Evolutionary conservation across 2,113 vertebrate genomes (phyloP), one percentile per base, ranked within the genome.

Genomic region (Syrmaticus mikado): DNA sequence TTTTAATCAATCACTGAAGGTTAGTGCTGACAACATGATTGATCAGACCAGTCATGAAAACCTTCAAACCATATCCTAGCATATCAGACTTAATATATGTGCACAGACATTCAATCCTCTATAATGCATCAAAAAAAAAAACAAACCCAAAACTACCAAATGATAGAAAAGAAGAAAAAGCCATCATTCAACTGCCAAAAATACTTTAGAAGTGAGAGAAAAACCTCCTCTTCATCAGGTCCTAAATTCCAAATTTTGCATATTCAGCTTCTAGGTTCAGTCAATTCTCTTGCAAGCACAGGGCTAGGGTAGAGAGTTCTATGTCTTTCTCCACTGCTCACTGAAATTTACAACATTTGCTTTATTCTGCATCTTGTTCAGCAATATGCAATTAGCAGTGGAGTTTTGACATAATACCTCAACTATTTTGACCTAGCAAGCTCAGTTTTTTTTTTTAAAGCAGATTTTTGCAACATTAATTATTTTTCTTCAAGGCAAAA

Each of bases 1-100:
- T 97, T 96, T 96, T 96, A 97, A 97, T 98, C 96, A 91, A 58
- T 97, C 95, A 96, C 52, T 82, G 90, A 91, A 92, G 64, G 60
- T 89, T 96, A 82, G 46, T 36, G 72, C 68, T 97, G 97, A 97
- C 97, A 97, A 66, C 27, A 81, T 95, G 97, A 98, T 96, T 95
- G 95, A 97, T 96, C 87, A 94, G 92, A 22, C 15, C 68, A 62
- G 84, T 85, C 82, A 77, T 34, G 41, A 89, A 89, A 95, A 95
- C 45, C 87, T 85, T 92, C 58, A 85, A 93, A 79, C 62, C 62
- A 78, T 93, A 96, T 87, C 91, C 92, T 50, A 86, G 70, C 58
- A 57, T 92, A 97, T 96, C 93, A 95, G 34, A 82, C 85, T 94
- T 90, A 76, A 91, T 94, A 92, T 83, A 94, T 73, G 16, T 77